Evolutionary conservation across 2,797 vertebrate genomes (phyloP).

Genomic region (Echiichthys vipera): DNA sequence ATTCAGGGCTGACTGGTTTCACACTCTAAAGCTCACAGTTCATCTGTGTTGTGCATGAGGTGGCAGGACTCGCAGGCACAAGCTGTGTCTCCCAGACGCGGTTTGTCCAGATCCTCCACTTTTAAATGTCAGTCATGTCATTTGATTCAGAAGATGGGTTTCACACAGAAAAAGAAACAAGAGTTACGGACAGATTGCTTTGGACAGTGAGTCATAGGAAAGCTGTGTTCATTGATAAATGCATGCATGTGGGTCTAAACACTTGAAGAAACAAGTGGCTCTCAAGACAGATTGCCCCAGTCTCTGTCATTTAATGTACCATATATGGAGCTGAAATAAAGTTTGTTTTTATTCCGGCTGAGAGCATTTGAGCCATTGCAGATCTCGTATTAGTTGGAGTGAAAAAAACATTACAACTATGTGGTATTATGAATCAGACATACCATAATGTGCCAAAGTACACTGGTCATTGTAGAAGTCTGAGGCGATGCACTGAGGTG

Average conservation of each 20-base stretch:
- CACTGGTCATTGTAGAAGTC: slow-evolving; percentile 4
- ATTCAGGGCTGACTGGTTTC: slow-evolving; percentile 79
- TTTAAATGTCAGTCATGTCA: slow-evolving; percentile 71
- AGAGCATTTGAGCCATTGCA: slow-evolving; percentile 30
- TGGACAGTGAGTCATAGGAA: slow-evolving; percentile 50
- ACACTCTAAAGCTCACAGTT: slow-evolving; percentile 69
- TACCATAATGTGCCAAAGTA: slow-evolving; percentile 45
- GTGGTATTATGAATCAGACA: slow-evolving; percentile 56
- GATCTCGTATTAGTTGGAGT: slow-evolving; percentile 16
- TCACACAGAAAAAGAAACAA: slow-evolving; percentile 12
- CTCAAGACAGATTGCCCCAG: slow-evolving; percentile 17
- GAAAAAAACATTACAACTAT: slow-evolving; percentile 47
- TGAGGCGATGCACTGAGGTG: slow-evolving; percentile 1
- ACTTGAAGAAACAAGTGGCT: slow-evolving; percentile 30
- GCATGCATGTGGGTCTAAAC: slow-evolving; percentile 34
- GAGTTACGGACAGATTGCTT: slow-evolving; percentile 44
- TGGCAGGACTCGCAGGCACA: slow-evolving; percentile 78
- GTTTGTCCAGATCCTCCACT: slow-evolving; percentile 55
- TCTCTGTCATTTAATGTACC: background rate
- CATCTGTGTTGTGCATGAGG: slow-evolving; percentile 75
- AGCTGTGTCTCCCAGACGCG: slow-evolving; percentile 64
- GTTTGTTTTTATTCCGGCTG: no score
- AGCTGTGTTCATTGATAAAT: slow-evolving; percentile 58
- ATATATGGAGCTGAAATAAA: slow-evolving; percentile 24
- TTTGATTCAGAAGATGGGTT: slow-evolving; percentile 56